Base-by-base conservation (phyloP, 2,888 invertebrate species). In the Thera britannica region DNA sequence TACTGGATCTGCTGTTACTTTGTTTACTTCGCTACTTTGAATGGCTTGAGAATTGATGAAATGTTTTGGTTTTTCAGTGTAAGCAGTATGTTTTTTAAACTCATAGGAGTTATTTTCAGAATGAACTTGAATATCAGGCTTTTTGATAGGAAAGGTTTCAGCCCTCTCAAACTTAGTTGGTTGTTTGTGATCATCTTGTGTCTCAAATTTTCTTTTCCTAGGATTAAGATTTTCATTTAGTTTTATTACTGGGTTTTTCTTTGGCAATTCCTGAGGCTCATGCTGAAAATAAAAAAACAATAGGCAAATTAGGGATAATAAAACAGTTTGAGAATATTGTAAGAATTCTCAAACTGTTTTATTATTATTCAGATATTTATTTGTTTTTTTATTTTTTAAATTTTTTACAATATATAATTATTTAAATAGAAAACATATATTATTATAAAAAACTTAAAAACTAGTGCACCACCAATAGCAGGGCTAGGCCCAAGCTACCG, bases 151-250 rank as follows among this genome's bases (percentile, higher is more conserved):
- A n/a, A 52, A 58, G 8, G 35, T 44, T 51, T 58, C 38, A 34
- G 44, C 34, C 38, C 61, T 34, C 62, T 73, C 38, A 8, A 49
- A 23, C 54, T 52, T 57, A 9, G 3, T 11, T 48, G 65, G 56
- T 46, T 44, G 23, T 35, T 48, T 56, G 58, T 56, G 41, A 48
- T 63, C 12, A 65, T 71, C 46, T 54, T 59, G 67, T 35, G 49
- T 54, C 75, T 85, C 74, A 82, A 89, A 61, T 87, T 90, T 86
- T 78, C 95, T 82, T 89, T 92, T 92, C 44, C 85, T 81, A 5
- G 86, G 85, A 73, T 90, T 89, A 0, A 87, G 74, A 70, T 85
- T 90, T 2, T 85, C 82, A 75, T 84, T 73, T 48, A 88, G 74
- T 68, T 84, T 88, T 44, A 88, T 67, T 41, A 78, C 63, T 38